phyloP scores from a whole-genome alignment of 2,888 invertebrate species.

The Carpatolechia fugitivella region DNA sequence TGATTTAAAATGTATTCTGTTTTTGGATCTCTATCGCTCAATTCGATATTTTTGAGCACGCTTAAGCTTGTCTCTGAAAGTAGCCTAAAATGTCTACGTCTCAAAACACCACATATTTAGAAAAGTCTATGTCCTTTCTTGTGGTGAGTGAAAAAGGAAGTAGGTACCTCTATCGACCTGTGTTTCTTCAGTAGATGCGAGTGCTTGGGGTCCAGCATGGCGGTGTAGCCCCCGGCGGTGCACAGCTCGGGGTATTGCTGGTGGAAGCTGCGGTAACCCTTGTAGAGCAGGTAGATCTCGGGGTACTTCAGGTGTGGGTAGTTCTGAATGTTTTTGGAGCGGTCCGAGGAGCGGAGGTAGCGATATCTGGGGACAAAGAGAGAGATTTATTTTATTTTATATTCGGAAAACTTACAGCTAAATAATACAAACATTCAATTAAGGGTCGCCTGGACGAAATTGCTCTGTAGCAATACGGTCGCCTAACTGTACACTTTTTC shows the following conservation, averaged over 20 bases:
- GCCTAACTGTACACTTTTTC: no score
- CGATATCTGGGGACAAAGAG: slow-evolving; percentile 83
- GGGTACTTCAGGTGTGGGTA: slow-evolving; percentile 95
- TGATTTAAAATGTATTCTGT: neutral
- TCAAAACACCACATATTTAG: slow-evolving; percentile 19
- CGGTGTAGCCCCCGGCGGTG: slow-evolving; percentile 86
- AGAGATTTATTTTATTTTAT: neutral
- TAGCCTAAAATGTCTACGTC: no score
- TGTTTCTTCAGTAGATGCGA: slow-evolving; percentile 85
- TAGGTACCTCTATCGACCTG: slow-evolving; percentile 53
- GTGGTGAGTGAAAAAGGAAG: slow-evolving; percentile 25
- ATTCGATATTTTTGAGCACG: no score
- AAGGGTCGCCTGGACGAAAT: no score
- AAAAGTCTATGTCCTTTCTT: slow-evolving; percentile 25
- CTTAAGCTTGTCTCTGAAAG: no score
- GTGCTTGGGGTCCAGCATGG: slow-evolving; percentile 92
- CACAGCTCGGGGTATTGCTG: slow-evolving; percentile 81
- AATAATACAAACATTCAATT: no score
- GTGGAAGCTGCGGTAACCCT: slow-evolving; percentile 83
- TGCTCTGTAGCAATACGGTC: no score
- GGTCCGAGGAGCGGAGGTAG: slow-evolving; percentile 90
- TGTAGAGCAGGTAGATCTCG: slow-evolving; percentile 95
- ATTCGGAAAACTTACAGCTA: neutral
- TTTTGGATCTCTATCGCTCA: no score
- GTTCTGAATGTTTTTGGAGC: slow-evolving; percentile 86